These are phyloP conservation scores for Charaxes varanes DNA, from an alignment of 1,140 invertebrate species.

Conservation along the genomic window DNA sequence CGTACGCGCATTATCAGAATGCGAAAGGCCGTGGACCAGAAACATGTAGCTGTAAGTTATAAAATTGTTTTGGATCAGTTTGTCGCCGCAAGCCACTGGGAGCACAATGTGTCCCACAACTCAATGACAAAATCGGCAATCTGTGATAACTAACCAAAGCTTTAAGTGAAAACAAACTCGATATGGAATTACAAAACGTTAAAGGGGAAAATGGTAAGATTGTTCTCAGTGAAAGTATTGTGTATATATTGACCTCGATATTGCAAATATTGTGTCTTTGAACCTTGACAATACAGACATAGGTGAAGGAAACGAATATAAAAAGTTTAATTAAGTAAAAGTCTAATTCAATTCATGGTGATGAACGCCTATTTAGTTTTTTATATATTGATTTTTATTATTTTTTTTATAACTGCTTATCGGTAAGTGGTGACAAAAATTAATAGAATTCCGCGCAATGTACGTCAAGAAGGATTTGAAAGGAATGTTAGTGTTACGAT, in stretches of 20 bases:
- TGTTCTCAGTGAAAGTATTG: slow-evolving; percentile 29
- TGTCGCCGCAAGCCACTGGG: slow-evolving; percentile 20
- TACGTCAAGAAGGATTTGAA: too few species aligned
- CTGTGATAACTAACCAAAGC: slow-evolving; percentile 20
- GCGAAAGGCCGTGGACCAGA: too few species aligned
- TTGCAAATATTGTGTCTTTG: slow-evolving; percentile 16
- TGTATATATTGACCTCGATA: slow-evolving; percentile 23
- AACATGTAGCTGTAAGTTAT: too few species aligned
- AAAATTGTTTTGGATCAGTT: too few species aligned
- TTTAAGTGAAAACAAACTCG: slow-evolving; percentile 10
- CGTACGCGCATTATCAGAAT: slow-evolving; percentile 24
- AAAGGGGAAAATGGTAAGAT: slow-evolving; percentile 27
- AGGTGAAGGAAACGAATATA: slow-evolving; percentile 12
- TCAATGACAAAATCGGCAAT: neutral
- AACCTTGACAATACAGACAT: slow-evolving; percentile 19
- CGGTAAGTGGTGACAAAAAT: too few species aligned
- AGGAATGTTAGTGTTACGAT: too few species aligned
- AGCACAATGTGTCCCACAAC: slow-evolving; percentile 10
- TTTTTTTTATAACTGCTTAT: too few species aligned
- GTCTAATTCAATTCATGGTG: too few species aligned
- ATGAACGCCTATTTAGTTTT: too few species aligned
- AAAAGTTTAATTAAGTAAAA: neutral
- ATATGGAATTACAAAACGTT: slow-evolving; percentile 28
- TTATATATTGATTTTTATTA: too few species aligned
- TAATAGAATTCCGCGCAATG: too few species aligned